Percentiles rank a stretch among this genome's conserved stretches.
Evolutionary conservation across 1,140 invertebrate genomes (phyloP).

Genomic region (Oncopeltus fasciatus): DNA sequence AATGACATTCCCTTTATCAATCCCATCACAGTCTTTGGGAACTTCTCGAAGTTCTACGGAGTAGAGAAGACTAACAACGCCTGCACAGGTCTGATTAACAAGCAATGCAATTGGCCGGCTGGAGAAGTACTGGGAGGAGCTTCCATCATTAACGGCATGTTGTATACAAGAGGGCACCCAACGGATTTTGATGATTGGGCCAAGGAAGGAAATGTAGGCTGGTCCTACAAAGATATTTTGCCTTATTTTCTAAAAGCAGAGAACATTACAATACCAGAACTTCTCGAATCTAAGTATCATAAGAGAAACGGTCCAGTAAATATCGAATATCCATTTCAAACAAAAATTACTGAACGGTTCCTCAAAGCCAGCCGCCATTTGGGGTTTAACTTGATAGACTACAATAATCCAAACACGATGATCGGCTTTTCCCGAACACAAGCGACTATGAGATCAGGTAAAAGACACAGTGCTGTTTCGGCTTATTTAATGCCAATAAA

Average conservation of each 20-base stretch:
- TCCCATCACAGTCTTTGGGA: background rate
- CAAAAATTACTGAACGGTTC: conserved; percentile 37
- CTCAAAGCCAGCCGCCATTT: conserved; percentile 33
- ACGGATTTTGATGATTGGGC: conserved; percentile 50
- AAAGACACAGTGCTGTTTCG: conserved; percentile 38
- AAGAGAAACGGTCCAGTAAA: conserved; percentile 45
- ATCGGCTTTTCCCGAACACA: conserved; percentile 30
- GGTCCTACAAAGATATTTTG: conserved; percentile 43
- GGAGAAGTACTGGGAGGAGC: conserved; percentile 62
- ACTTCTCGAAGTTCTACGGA: background rate
- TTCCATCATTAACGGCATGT: conserved; percentile 66
- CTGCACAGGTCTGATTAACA: conserved; percentile 31
- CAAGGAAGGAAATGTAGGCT: conserved; percentile 34
- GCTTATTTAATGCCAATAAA: conserved; percentile 39
- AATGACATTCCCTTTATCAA: background rate
- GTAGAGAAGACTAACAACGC: conserved; percentile 36
- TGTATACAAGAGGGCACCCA: conserved; percentile 55
- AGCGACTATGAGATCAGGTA: conserved; percentile 31
- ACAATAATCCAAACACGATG: conserved; percentile 34
- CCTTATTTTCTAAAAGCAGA: conserved; percentile 33
- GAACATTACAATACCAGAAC: conserved; percentile 25
- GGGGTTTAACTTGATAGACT: conserved; percentile 38
- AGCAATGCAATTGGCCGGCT: conserved; percentile 45
- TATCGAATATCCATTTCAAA: conserved; percentile 35
- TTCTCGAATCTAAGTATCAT: conserved; percentile 40